Evolutionary conservation across 2,888 invertebrate genomes (phyloP).

Genomic region (Gymnosoma rotundatum): DNA sequence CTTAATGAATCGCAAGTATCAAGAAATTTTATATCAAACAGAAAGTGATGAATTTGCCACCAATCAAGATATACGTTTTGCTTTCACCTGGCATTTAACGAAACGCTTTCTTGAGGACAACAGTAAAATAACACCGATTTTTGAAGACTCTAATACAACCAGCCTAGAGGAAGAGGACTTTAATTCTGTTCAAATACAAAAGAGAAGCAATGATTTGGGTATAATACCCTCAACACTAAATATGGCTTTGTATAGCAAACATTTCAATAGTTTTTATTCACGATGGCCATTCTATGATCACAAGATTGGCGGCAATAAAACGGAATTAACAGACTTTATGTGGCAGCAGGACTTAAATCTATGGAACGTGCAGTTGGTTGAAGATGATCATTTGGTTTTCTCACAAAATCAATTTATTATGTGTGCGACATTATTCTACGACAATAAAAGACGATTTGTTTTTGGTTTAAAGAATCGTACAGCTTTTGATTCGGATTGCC

Average conservation of each 20-base stretch:
- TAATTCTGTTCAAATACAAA: not conserved
- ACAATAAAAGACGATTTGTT: constrained; percentile 54
- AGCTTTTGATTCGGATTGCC: constrained; percentile 34
- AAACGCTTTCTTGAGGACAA: constrained; percentile 36
- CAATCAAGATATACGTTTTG: constrained; percentile 54
- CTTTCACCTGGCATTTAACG: constrained; percentile 56
- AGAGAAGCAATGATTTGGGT: not conserved
- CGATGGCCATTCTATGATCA: constrained; percentile 50
- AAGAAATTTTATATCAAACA: constrained; percentile 57
- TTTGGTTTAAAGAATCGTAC: constrained; percentile 53
- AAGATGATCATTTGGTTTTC: constrained; percentile 57
- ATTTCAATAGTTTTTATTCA: constrained; percentile 51
- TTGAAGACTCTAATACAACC: constrained; percentile 23
- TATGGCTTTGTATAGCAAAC: constrained; percentile 39
- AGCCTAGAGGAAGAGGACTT: not conserved
- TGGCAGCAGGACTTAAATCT: constrained; percentile 43
- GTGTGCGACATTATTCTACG: constrained; percentile 58
- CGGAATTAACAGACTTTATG: constrained; percentile 15
- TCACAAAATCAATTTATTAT: constrained; percentile 44
- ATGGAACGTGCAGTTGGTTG: constrained; percentile 52
- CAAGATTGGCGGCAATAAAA: constrained; percentile 56
- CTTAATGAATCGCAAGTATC: constrained; percentile 51
- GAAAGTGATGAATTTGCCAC: constrained; percentile 40
- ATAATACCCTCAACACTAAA: constrained; percentile 14
- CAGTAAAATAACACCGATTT: constrained; percentile 30